These are phyloP conservation scores for Apostichopus californicus DNA, from an alignment of 35 echinoderm and acorn worm genomes.

Conservation along the genomic window DNA sequence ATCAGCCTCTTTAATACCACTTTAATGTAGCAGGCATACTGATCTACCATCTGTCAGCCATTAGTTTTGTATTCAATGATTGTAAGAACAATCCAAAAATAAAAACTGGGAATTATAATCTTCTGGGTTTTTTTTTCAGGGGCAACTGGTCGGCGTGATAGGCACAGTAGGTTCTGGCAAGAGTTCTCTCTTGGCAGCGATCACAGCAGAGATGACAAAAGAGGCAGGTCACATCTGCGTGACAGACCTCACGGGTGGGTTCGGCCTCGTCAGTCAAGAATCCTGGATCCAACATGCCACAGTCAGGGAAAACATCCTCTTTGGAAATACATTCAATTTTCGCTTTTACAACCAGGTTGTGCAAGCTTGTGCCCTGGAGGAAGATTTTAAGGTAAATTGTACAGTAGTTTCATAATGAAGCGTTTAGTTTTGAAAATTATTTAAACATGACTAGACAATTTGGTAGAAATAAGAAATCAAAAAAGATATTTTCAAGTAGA, in stretches of 20 bases:
- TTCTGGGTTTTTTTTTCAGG: slow-evolving; percentile 37
- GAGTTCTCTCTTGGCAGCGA: slow-evolving; percentile 90
- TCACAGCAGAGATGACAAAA: slow-evolving; percentile 90
- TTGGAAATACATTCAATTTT: slow-evolving; percentile 75
- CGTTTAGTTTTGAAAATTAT: too few relatives aligned
- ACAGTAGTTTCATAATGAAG: too few relatives aligned
- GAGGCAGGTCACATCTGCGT: slow-evolving; percentile 74
- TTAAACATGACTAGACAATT: too few relatives aligned
- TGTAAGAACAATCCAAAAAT: neutral
- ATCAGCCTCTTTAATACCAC: too few relatives aligned
- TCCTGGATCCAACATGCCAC: slow-evolving; percentile 97
- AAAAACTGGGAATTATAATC: too few relatives aligned
- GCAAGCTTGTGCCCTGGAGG: slow-evolving; percentile 84
- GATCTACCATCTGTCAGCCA: too few relatives aligned
- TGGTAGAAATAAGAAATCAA: too few relatives aligned
- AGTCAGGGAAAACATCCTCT: slow-evolving; percentile 89
- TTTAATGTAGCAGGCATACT: too few relatives aligned
- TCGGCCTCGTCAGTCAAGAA: slow-evolving; percentile 88
- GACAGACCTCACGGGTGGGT: slow-evolving; percentile 62
- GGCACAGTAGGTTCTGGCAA: slow-evolving; percentile 93
- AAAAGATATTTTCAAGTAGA: too few relatives aligned
- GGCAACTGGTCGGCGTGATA: slow-evolving; percentile 92
- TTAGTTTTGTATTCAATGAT: neutral
- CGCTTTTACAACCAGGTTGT: slow-evolving; percentile 70
- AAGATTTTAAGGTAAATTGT: slow-evolving; percentile 81